Base-by-base conservation (phyloP, 2,888 invertebrate species). In the Drosophila glabriapex region DNA sequence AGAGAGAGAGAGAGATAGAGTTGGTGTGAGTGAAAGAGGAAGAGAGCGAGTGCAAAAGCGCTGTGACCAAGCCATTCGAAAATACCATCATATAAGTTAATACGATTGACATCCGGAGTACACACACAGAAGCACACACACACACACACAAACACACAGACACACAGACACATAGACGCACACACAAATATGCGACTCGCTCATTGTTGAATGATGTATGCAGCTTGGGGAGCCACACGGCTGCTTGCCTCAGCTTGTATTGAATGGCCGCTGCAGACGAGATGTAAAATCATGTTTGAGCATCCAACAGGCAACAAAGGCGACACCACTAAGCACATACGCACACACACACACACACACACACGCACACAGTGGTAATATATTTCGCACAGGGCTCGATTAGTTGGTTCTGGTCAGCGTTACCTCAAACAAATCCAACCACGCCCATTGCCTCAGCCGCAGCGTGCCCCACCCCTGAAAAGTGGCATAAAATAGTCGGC, bases 71-170 rank as follows among this genome's bases (percentile, higher is more conserved):
- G 75, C 70, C 68, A 55, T 67, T 65, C 50, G 73, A 80, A 85
- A 89, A 73, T 76, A 67, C 64, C 68, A 68, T 67, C 76, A 85
- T 76, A 83, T 78, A 78, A 80, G 80, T 76, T 85, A 76, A 88
- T 78, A 80, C 89, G 85, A 89, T 89, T 85, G 85, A 86, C 83
- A 89, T 89, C 84, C 89, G 83, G 74, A 39, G 53, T 53, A 60
- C 41, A 53, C 53, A 33, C 35, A 41, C 28, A 43, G 59, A 55
- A 33, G 19, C 37, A 50, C 22, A 67, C 10, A 46, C 33, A 43
- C 25, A 41, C 16, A 50, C 28, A 50, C 28, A 37, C 14, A 50
- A 22, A 50, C 28, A 50, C 19, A 60, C 41, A 55, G 33, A 31
- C 37, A 43, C 33, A 55, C 67, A 56, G 41, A 25, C 29, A 68